Conservation (phyloP, 2,797 vertebrate genomes). For the Pseudocheirus occidentalis region DNA sequence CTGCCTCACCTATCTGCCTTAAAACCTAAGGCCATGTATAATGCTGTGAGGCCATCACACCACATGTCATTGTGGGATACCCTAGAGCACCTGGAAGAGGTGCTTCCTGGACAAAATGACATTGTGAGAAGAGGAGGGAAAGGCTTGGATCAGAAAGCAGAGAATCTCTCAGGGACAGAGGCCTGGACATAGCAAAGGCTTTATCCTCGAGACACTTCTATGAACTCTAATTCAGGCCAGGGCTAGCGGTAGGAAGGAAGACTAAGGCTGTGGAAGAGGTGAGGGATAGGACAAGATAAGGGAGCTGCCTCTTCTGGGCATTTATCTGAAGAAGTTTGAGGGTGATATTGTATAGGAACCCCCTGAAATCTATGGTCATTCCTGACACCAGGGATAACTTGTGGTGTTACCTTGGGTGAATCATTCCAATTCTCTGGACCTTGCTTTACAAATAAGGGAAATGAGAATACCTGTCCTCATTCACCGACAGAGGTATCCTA, state of each 20-base stretch:
- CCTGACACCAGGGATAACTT: neutral
- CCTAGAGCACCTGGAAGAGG: conserved; percentile 84
- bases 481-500: neutral
- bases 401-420: neutral
- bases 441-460: neutral
- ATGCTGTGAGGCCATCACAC: conserved; percentile 87
- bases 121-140: neutral
- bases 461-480: neutral
- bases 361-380: neutral
- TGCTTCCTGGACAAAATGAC: neutral
- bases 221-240: neutral
- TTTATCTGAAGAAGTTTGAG: neutral
- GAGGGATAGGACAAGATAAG: neutral
- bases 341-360: neutral
- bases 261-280: neutral
- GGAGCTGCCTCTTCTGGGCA: neutral
- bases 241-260: neutral
- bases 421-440: neutral
- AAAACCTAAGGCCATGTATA: conserved; percentile 85
- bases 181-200: neutral
- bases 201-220: neutral
- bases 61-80: conserved; percentile 93
- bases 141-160: neutral
- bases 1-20: conserved; percentile 83
- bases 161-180: neutral